Conservation (phyloP, 2,113 vertebrate genomes). For the Otocyon megalotis region DNA sequence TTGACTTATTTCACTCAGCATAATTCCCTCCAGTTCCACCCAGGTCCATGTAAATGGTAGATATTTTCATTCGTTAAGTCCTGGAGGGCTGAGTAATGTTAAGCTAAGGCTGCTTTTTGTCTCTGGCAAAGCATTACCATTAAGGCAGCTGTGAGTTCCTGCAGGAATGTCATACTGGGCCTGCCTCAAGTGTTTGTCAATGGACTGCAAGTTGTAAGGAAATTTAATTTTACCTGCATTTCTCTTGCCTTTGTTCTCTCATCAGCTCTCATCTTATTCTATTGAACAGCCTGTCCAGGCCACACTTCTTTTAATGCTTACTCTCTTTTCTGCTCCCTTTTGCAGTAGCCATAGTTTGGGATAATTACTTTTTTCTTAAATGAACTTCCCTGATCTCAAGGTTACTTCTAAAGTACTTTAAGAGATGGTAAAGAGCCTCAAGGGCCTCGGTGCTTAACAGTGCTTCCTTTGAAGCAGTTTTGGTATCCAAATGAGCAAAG, state of each 20-base stretch:
- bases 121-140: neutral
- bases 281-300: neutral
- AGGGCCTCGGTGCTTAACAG: neutral
- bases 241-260: neutral
- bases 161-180: neutral
- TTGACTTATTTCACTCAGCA: too few species aligned
- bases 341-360: neutral
- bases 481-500: conserved; percentile 54
- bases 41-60: too few species aligned
- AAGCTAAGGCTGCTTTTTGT: neutral
- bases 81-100: neutral
- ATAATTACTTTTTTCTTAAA: conserved; percentile 35
- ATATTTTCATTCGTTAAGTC: too few species aligned
- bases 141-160: neutral
- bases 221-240: neutral
- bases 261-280: neutral
- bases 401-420: conserved; percentile 41
- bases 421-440: neutral
- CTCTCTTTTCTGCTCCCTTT: neutral
- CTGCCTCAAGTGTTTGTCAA: neutral
- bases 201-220: neutral
- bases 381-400: neutral
- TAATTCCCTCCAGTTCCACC: too few species aligned
- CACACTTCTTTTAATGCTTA: neutral
- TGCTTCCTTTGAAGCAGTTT: conserved; percentile 29